phyloP scores from a whole-genome alignment of 2,113 vertebrate species.

The Hylia prasina region DNA sequence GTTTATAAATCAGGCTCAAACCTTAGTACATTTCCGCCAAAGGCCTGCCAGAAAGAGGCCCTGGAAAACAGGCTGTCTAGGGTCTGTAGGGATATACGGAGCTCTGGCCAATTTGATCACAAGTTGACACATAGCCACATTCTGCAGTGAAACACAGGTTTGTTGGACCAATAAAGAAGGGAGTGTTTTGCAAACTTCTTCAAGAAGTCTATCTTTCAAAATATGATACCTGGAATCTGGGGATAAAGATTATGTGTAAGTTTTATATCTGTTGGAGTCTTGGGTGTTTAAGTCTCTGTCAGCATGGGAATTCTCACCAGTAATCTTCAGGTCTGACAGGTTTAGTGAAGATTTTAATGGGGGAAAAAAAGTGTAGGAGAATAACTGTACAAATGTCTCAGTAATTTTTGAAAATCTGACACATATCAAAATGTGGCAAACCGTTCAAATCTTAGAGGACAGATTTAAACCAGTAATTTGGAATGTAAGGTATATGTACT shows the following conservation, averaged over 20 bases:
- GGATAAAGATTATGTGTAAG: background rate
- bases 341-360: background rate
- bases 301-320: background rate
- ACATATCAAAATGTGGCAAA: background rate
- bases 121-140: background rate
- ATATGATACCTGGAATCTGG: background rate
- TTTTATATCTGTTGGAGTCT: background rate
- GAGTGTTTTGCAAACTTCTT: background rate
- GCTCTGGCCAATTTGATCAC: background rate
- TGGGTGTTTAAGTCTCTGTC: background rate
- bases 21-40: background rate
- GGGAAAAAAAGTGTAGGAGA: background rate
- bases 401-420: background rate
- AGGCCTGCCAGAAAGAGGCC: conserved; percentile 18
- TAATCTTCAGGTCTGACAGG: background rate
- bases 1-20: background rate
- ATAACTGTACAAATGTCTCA: background rate
- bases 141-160: background rate
- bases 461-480: background rate
- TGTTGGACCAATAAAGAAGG: background rate
- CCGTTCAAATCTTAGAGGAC: background rate
- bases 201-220: background rate
- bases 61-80: background rate
- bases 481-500: background rate
- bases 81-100: background rate